Base-by-base conservation (phyloP, 2,797 vertebrate species). In the Macroramphosus scolopax region DNA sequence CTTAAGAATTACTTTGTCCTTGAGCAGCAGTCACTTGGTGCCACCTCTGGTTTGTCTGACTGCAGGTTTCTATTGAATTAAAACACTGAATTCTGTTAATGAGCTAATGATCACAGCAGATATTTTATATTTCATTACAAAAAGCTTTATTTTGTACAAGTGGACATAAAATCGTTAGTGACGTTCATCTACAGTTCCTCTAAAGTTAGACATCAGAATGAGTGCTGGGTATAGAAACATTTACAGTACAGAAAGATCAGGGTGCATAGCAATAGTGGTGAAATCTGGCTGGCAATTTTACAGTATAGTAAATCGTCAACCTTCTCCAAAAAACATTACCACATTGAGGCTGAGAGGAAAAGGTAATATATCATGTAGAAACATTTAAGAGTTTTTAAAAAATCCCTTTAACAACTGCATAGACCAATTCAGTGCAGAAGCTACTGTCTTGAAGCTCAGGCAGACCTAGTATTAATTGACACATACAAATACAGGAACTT, bases 171-270 rank as follows among this genome's bases (percentile, higher is more conserved):
- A 78, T 73, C 53, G 76, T 82, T 83, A 84, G 81, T 87, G 62
- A 81, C 75, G 83, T 82, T 86, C 63, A 53, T 77, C 77, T 83
- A 86, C 54, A 71, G 50, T 72, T 69, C 70, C 43, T 60, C 86
- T 82, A 84, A 71, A 22, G 76, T 68, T 68, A 83, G 70, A 84
- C 43, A 77, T 70, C 43, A 46, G 68, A 73, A 54, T 50, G 70
- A 79, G 68, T 64, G 72, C 76, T 82, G 62, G 59, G 64, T 73
- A 78, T 78, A 80, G 69, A 82, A 80, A 83, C 65, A 78, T 70
- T 53, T 83, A 84, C 72, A 86, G 83, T 85, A 87, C 66, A 81
- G 71, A 76, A 72, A 84, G 64, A 57, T 73, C 44, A 71, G 86
- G 68, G 69, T 90, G 87, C 85, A 88, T 89, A 88, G 85, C 71